A percentile compares a stretch with the other conserved stretches of the same genome.
phyloP scores from a whole-genome alignment of 2,113 vertebrate species.

The Euleptes europaea region DNA sequence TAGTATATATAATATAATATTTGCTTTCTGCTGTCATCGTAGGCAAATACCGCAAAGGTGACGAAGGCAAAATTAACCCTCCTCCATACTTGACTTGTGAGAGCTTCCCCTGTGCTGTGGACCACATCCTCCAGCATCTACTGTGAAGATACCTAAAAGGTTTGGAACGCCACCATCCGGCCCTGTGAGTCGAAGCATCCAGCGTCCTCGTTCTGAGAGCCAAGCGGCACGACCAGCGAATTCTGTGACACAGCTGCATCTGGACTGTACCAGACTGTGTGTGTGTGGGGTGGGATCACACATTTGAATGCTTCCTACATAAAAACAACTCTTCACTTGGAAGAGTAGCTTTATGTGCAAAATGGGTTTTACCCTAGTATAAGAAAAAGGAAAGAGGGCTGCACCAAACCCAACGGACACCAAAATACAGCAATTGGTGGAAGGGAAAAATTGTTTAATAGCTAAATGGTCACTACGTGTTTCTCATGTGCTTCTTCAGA shows the following conservation, averaged over 20 bases:
- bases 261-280: not conserved
- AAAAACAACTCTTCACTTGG: not conserved
- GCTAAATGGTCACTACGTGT: no score
- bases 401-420: no score
- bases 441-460: no score
- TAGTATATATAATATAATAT: not conserved
- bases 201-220: no score
- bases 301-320: not conserved
- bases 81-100: conserved; percentile 85
- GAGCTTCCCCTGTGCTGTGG: conserved; percentile 87
- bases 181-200: not conserved
- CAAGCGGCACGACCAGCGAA: no score
- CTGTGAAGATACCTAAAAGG: conserved; percentile 49
- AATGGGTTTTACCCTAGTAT: no score
- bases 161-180: no score
- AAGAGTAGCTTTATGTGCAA: not conserved
- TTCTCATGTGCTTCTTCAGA: no score
- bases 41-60: conserved; percentile 89
- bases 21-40: conserved; percentile 46
- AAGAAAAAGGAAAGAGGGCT: no score
- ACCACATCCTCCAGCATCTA: conserved; percentile 82
- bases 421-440: no score
- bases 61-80: conserved; percentile 85
- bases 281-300: no score
- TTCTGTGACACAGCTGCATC: not conserved